These are phyloP conservation scores for Acanthurus lineatus DNA, from an alignment of 2,797 vertebrate genomes.

Conservation along the genomic window DNA sequence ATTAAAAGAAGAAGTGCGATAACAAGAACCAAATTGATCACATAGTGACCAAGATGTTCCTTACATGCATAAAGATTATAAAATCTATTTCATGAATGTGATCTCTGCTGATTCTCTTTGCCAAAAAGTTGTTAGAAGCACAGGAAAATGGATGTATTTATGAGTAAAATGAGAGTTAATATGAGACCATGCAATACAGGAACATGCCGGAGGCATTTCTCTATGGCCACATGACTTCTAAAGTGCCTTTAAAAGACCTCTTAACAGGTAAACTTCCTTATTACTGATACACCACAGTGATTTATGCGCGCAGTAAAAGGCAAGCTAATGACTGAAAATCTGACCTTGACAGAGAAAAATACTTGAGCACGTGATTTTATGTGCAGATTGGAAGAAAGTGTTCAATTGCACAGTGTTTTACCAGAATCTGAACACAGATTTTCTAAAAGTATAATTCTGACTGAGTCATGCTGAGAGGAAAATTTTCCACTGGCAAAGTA, in stretches of 20 bases:
- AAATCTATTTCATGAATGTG: constrained; percentile 30
- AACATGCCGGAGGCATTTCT: constrained; percentile 81
- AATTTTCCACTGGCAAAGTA: constrained; percentile 31
- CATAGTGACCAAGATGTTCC: no score
- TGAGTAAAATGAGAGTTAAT: constrained; percentile 83
- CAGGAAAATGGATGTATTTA: constrained; percentile 50
- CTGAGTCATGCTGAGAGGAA: constrained; percentile 32
- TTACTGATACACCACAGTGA: constrained; percentile 78
- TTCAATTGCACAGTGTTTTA: constrained; percentile 34
- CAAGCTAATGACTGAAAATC: constrained; percentile 60
- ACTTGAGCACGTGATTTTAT: constrained; percentile 57
- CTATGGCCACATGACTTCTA: constrained; percentile 75
- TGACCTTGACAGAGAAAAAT: constrained; percentile 80
- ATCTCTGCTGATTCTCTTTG: constrained; percentile 32
- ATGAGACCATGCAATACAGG: constrained; percentile 80
- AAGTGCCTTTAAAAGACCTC: constrained; percentile 76
- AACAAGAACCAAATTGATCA: neutral
- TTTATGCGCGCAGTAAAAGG: constrained; percentile 75
- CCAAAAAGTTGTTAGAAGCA: constrained; percentile 15
- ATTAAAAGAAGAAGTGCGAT: constrained; percentile 1
- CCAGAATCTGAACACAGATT: constrained; percentile 27
- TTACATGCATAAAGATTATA: constrained; percentile 10
- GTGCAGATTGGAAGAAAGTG: constrained; percentile 35
- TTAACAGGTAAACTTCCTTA: constrained; percentile 84
- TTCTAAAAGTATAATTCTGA: constrained; percentile 7